Base-by-base conservation (phyloP, 1,140 invertebrate species). In the Lasioglossum baleicum region DNA sequence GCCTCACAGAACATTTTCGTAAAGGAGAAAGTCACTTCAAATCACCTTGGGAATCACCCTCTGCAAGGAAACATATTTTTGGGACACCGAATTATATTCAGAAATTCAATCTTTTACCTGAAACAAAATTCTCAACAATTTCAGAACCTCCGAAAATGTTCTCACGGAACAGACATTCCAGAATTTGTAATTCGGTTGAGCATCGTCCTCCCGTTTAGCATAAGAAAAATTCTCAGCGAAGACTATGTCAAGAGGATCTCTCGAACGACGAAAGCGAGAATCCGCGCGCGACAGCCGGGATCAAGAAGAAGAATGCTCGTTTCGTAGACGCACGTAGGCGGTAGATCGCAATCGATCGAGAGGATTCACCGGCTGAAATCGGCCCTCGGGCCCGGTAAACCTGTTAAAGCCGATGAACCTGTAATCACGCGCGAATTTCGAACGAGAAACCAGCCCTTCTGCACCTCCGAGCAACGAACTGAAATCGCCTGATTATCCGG, bases 401-500 rank as follows among this genome's bases (percentile, higher is more conserved):
- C 73, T 69, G 79, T 81, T 81, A 76, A 76, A 81, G 73, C 66
- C 79, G 73, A 81, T 75, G 72, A 81, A 75, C 73, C 79, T 81
- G 73, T 75, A 81, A 81, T 81, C 79, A 82, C 58, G 75, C 75
- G 80, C 53, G 80, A 82, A 82, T 78, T 78, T 78, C 61, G 75
- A 65, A 73, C 75, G 65, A 69, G 65, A 58, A 35, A 65, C 35
- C 73, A 75, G 64, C 79, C 79, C 79, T 81, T 75, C 73, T 80
- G 51, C 79, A 69, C 71, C 79, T 76, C 40, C 64, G 56, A 78
- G 80, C 75, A 51, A 66, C 48, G 42, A 65, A 44, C 78, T 44
- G 64, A 67, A 42, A 64, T 63, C 63, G 26, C 20, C 78, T 73
- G 76, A 51, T 79, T 77, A 77, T 70, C 58, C 58, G 42, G 35